Conservation (phyloP, 2,797 vertebrate genomes). For the Champsocephalus gunnari region DNA sequence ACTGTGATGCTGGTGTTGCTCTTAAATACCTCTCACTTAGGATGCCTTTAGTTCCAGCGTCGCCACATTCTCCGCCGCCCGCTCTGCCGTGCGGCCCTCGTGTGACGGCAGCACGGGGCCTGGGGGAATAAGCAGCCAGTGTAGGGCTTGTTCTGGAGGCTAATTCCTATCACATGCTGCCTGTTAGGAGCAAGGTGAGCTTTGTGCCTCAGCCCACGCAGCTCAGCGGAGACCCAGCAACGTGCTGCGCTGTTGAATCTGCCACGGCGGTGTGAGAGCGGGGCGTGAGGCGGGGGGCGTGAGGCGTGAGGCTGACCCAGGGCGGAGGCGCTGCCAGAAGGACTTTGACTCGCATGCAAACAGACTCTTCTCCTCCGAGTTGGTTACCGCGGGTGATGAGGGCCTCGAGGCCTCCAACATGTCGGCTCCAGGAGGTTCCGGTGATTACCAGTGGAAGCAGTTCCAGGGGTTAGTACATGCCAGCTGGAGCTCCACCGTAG, state of each 20-base stretch:
- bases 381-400: conserved; percentile 49
- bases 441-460: conserved; percentile 84
- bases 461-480: conserved; percentile 82
- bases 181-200: conserved; percentile 65
- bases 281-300: background rate
- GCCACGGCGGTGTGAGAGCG: conserved; percentile 51
- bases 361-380: conserved; percentile 31
- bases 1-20: conserved; percentile 4
- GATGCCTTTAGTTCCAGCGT: conserved; percentile 13
- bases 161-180: conserved; percentile 85
- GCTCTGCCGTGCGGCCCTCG: conserved; percentile 8
- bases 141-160: conserved; percentile 20
- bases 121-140: conserved; percentile 31
- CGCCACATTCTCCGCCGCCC: conserved; percentile 15
- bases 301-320: background rate
- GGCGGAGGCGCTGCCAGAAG: background rate
- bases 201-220: conserved; percentile 21
- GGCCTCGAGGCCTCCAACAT: conserved; percentile 57
- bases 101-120: conserved; percentile 27
- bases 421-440: conserved; percentile 65
- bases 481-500: background rate
- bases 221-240: conserved; percentile 5
- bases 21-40: background rate
- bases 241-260: conserved; percentile 64
- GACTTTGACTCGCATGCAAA: conserved; percentile 50